Percentiles rank a stretch among this genome's conserved stretches.
Evolutionary conservation across 1,140 invertebrate genomes (phyloP).

Genomic region (Leguminivora glycinivorella): DNA sequence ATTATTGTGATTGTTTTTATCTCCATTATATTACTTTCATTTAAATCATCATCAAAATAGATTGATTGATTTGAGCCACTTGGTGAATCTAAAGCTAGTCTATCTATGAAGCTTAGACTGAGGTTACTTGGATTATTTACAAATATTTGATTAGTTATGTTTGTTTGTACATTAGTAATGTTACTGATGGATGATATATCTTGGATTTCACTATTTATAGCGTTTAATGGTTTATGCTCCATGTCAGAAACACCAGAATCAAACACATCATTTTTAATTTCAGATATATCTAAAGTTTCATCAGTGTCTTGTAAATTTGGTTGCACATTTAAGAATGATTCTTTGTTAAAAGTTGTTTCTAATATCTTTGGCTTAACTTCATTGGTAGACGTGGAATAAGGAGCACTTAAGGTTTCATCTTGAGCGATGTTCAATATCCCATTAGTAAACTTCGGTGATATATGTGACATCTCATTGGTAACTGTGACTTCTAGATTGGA

Average conservation of each 20-base stretch:
- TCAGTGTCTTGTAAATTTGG: neutral
- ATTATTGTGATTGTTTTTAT: conserved; percentile 77
- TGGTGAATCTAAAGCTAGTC: conserved; percentile 68
- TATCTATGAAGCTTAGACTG: conserved; percentile 75
- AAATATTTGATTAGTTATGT: conserved; percentile 64
- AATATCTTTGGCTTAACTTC: neutral
- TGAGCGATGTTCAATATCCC: neutral
- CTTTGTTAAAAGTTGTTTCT: conserved; percentile 4
- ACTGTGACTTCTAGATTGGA: neutral
- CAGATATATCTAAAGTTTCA: conserved; percentile 27
- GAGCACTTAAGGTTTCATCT: neutral
- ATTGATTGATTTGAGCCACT: conserved; percentile 62
- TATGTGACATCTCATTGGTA: neutral
- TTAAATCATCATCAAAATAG: conserved; percentile 76
- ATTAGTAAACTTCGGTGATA: neutral
- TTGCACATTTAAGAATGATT: conserved; percentile 7
- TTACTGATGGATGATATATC: conserved; percentile 47
- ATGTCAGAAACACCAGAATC: conserved; percentile 64
- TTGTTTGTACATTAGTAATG: conserved; percentile 59
- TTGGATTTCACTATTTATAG: conserved; percentile 44
- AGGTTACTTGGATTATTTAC: conserved; percentile 65
- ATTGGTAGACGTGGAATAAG: neutral
- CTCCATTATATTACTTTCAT: conserved; percentile 79
- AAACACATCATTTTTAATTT: conserved; percentile 41
- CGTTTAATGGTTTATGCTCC: conserved; percentile 53